Percentiles rank a stretch among this genome's conserved stretches.
phyloP scores from a whole-genome alignment of 2,797 vertebrate species.

The Enteromius radiatus region DNA sequence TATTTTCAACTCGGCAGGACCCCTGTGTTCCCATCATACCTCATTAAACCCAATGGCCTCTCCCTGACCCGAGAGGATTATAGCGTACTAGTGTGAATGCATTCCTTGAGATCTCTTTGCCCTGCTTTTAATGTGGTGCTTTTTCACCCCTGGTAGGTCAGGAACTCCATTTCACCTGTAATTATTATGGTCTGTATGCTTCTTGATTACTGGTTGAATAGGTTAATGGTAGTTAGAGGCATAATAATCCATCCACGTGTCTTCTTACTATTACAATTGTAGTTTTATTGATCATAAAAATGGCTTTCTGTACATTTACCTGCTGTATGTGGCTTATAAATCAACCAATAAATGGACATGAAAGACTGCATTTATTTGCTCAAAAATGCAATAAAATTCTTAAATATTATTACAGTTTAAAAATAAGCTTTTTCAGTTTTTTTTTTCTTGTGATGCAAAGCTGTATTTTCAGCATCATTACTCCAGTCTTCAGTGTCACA shows the following conservation, averaged over 20 bases:
- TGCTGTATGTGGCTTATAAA: not conserved
- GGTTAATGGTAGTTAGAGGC: not conserved
- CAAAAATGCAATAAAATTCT: not conserved
- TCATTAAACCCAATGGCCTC: conserved; percentile 44
- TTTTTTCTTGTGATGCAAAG: not conserved
- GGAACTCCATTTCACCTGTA: not conserved
- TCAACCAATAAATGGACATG: not conserved
- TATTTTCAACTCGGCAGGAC: conserved; percentile 36
- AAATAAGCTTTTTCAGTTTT: no score
- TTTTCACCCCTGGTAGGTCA: not conserved
- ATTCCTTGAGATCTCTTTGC: conserved; percentile 44
- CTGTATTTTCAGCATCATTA: not conserved
- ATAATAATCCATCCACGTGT: not conserved
- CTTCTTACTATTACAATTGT: not conserved
- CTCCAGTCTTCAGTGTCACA: not conserved
- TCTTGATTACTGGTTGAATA: conserved; percentile 10
- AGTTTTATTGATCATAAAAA: not conserved
- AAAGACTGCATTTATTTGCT: not conserved
- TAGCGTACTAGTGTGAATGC: conserved; percentile 10
- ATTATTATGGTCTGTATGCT: not conserved
- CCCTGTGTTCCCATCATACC: conserved; percentile 38
- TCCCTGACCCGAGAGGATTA: conserved; percentile 50
- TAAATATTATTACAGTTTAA: not conserved
- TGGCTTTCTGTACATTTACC: not conserved
- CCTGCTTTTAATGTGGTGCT: not conserved